Evolutionary conservation across 2,113 vertebrate species (phyloP), one percentile per base, ranked within the genome.

Genomic region (Bubo bubo): DNA sequence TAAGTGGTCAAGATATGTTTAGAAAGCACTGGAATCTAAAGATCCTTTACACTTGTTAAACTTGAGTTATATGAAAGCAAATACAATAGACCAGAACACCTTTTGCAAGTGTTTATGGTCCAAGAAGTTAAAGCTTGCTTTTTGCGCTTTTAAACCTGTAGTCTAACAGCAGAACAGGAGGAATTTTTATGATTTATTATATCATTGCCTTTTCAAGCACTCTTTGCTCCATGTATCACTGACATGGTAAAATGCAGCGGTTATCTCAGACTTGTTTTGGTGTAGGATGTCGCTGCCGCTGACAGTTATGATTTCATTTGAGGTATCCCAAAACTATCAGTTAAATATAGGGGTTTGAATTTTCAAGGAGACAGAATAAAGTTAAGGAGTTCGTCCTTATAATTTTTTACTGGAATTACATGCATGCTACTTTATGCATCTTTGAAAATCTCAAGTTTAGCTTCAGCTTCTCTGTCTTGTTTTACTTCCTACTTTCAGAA

Each of bases 131-230:
- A 83, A 88, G 47, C 74, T 90, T 93, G 43, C 70, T 74, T 79
- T 91, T 76, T 76, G 27, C 1, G 21, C 86, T 81, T 91, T 79
- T 49, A 85, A 94, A 56, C 60, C 55, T 80, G n/a, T 59, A 67
- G 83, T 89, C 30, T 60, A 28, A 56, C 27, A 71, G 93, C 75
- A 81, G 88, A 95, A 68, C 43, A 72, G 30, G 53, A 90, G 56
- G 45, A 67, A 58, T 52, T 84, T 80, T 84, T 91, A 75, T 92
- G 60, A 84, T 94, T 91, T 92, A 83, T 84, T 91, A 19, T 91
- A 13, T 82, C 88, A 64, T 88, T 97, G 79, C 58, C 86, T 95
- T 93, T 88, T 87, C 76, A 92, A 89, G 83, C 56, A 58, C 68
- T 79, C 47, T 84, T 41, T 81, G 56, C 86, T 95, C 30, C 26